Conservation (phyloP, 2,888 invertebrate genomes). For the Cephus sareptanus region DNA sequence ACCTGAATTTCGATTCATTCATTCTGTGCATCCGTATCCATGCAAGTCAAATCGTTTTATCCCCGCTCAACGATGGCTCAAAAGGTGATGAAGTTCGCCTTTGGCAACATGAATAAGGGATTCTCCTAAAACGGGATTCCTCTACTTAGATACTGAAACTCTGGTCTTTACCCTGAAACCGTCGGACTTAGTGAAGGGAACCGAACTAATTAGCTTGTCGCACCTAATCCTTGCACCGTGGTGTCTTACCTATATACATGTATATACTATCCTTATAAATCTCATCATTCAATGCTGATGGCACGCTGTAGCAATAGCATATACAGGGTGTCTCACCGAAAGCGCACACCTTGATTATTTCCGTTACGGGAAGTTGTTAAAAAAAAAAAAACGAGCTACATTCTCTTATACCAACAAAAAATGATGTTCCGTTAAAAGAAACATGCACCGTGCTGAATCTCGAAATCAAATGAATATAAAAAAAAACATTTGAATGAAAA, state of each 20-base stretch:
- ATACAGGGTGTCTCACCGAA: too few relatives aligned
- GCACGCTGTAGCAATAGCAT: neutral
- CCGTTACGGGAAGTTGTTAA: too few relatives aligned
- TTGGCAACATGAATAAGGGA: neutral
- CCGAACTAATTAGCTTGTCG: conserved; percentile 21
- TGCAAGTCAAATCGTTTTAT: neutral
- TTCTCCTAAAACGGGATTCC: neutral
- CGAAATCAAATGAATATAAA: too few relatives aligned
- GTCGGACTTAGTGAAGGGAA: conserved; percentile 24
- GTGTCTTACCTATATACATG: neutral
- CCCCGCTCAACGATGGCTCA: neutral
- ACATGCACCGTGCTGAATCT: too few relatives aligned
- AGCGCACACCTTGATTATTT: too few relatives aligned
- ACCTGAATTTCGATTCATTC: neutral
- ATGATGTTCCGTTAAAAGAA: too few relatives aligned
- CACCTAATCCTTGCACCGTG: neutral
- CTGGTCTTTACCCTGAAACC: neutral
- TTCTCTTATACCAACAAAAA: too few relatives aligned
- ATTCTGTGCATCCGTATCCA: neutral
- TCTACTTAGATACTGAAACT: neutral
- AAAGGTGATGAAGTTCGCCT: neutral
- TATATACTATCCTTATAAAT: neutral
- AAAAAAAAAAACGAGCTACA: too few relatives aligned
- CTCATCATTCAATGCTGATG: neutral
- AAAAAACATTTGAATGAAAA: too few relatives aligned